Percentiles rank a stretch among this genome's conserved stretches.
Conservation (phyloP, 2,113 vertebrate species). For the Eubucco bourcierii region DNA sequence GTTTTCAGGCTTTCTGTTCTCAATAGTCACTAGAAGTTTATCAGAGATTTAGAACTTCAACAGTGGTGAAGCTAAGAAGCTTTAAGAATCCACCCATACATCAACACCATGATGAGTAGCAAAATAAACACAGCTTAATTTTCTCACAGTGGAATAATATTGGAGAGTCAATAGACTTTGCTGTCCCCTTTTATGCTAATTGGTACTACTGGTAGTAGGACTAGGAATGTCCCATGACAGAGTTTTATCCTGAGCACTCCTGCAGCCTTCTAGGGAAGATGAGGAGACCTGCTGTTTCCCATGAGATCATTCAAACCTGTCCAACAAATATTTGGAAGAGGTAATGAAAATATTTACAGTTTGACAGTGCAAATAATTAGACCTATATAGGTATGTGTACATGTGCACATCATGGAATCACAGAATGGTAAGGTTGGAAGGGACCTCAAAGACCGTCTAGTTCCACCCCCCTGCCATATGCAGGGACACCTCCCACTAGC, state of each 20-base stretch:
- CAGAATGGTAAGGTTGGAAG: no score
- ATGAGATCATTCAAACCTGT: background rate
- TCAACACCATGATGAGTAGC: background rate
- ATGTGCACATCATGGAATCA: no score
- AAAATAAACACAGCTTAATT: conserved; percentile 1
- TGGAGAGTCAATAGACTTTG: background rate
- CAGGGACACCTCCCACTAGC: no score
- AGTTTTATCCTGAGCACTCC: background rate
- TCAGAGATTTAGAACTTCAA: background rate
- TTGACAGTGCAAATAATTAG: background rate
- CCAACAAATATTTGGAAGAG: background rate
- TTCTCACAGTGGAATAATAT: background rate
- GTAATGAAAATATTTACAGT: background rate
- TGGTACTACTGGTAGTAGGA: background rate
- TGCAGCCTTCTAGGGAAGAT: background rate
- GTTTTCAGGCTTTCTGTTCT: background rate
- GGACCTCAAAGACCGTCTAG: no score
- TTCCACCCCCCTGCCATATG: no score
- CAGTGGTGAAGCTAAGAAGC: accelerated
- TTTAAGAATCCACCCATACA: background rate
- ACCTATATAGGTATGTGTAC: no score
- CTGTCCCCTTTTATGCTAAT: background rate
- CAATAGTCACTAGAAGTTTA: background rate
- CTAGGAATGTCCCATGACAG: background rate
- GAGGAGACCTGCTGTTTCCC: background rate